These are phyloP conservation scores for Hyposoter didymator DNA, from an alignment of 2,888 invertebrate species.

Conservation along the genomic window DNA sequence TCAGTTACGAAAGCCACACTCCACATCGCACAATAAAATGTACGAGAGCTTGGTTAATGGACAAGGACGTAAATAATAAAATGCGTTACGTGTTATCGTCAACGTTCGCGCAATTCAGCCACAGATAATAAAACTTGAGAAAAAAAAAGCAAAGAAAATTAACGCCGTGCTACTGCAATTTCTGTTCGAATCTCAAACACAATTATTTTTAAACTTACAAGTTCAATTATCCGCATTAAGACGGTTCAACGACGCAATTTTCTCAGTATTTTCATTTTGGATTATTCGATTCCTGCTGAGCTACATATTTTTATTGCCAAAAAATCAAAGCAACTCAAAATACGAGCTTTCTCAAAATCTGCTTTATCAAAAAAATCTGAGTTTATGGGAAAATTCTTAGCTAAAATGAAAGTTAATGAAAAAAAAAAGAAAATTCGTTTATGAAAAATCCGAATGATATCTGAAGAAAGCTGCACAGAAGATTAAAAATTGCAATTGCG, in stretches of 20 bases:
- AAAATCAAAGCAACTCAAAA: background rate
- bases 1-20: constrained; percentile 24
- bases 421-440: background rate
- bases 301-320: background rate
- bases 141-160: constrained; percentile 22
- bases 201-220: constrained; percentile 65
- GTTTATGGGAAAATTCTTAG: background rate
- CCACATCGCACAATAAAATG: constrained; percentile 31
- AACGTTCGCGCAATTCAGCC: constrained; percentile 70
- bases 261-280: background rate
- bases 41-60: constrained; percentile 58
- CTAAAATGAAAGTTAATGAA: background rate
- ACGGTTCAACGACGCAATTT: background rate
- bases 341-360: background rate
- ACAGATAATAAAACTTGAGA: constrained; percentile 71
- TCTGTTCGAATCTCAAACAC: constrained; percentile 31
- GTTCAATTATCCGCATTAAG: constrained; percentile 64
- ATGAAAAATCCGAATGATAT: background rate
- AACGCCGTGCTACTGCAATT: constrained; percentile 12
- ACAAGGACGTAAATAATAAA: constrained; percentile 75
- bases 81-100: constrained; percentile 69
- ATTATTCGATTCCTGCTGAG: background rate
- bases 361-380: background rate
- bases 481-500: constrained; percentile 15
- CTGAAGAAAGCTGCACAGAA: background rate